Evolutionary conservation across 2,113 vertebrate genomes (phyloP), one percentile per base, ranked within the genome.

Genomic region (Bubalus kerabau): DNA sequence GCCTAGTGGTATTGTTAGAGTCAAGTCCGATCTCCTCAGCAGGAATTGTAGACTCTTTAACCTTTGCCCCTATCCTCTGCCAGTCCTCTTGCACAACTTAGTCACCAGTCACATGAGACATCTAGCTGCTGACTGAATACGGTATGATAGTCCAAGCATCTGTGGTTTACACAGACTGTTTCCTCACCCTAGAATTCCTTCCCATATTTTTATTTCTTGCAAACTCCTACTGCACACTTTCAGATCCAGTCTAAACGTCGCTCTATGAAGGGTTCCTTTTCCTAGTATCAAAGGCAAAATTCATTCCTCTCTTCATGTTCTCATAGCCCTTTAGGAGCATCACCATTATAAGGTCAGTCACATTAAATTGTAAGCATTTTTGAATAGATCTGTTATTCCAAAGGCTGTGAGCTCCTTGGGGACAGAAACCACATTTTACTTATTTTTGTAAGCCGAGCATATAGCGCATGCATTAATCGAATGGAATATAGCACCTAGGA

Each of bases 281-380:
- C 86, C 54, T 81, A 46, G 26, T 57, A 24, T 93, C 78, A 57
- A 91, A 88, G 56, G 60, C 59, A 91, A 96, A 94, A 97, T 87
- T 48, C n/a, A 50, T 64, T 43, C 15, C 10, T 59, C 36, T 78
- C 13, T 84, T 83, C 7, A 21, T 32, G 24, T 90, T 83, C n/a
- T 54, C 28, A 59, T 64, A 74, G 56, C n/a, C 16, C 16, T 92
- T 94, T 85, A 82, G 21, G 54, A 52, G 60, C n/a, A 87, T 43
- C 80, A 86, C 21, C n/a, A 26, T 94, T 80, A 62, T 3, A 83
- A 78, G 17, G 28, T 57, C 50, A 91, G 56, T 92, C 54, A 81
- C 28, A 57, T 62, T 88, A 81, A 71, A 32, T 87, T 86, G 30
- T 59, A 92, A 62, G 15, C 57, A 43, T 78, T 94, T 95, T 86